These are phyloP conservation scores for Acanthis flammea DNA, from an alignment of 2,797 vertebrate species.

Conservation along the genomic window DNA sequence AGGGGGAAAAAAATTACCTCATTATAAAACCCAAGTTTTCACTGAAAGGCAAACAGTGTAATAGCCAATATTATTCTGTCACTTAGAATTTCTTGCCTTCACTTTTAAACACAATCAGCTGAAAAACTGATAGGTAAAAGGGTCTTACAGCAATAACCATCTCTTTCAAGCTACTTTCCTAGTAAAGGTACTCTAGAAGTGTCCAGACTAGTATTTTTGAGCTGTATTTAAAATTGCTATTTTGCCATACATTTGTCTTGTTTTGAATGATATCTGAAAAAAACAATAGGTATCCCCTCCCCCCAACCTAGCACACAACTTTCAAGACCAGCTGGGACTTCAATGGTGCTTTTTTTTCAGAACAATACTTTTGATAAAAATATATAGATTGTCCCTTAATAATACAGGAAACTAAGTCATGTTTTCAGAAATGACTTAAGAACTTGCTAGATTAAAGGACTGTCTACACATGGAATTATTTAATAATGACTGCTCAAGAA, in stretches of 20 bases:
- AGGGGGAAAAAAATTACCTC: background rate
- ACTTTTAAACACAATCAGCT: background rate
- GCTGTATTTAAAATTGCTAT: background rate
- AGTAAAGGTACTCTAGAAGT: background rate
- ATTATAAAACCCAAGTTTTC: background rate
- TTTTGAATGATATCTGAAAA: background rate
- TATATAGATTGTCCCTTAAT: background rate
- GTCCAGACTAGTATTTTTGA: background rate
- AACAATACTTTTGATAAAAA: constrained; percentile 8
- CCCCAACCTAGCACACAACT: background rate
- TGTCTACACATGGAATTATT: constrained; percentile 20
- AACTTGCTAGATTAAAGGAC: constrained; percentile 44
- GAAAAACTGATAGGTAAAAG: background rate
- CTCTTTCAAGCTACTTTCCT: background rate
- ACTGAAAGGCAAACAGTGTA: background rate
- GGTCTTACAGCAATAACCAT: background rate
- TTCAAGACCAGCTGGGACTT: background rate
- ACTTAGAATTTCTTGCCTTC: background rate
- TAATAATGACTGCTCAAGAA: constrained; percentile 32
- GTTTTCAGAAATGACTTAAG: constrained; percentile 36
- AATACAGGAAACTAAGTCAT: constrained; percentile 27
- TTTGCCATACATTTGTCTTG: background rate
- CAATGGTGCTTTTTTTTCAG: background rate
- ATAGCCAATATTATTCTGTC: background rate
- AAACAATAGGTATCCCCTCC: background rate